Base-by-base conservation (phyloP, 2,797 vertebrate species). In the Lacerta agilis region DNA sequence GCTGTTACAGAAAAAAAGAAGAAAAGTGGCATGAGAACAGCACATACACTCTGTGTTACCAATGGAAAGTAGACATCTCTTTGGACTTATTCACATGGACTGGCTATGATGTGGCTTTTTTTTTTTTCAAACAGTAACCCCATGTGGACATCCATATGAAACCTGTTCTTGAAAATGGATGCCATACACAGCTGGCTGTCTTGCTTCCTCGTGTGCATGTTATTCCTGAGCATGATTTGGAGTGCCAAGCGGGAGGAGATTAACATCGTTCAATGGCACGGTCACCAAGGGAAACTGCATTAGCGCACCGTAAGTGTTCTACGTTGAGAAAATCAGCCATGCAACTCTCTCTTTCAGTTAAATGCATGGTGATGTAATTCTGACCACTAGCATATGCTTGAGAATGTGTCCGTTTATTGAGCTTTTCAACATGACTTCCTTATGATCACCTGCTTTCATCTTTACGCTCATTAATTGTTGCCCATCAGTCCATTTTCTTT, bases 1-100 rank as follows among this genome's bases (percentile, higher is more conserved):
- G 95, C 99, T 99, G 85, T 82, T 33, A 86, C 0, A 43, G 90
- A 89, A 91, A 88, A 90, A 18, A 87, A 77, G 49, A 33, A 94
- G 43, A 94, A 27, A 82, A 69, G 88, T 43, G 66, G n/a, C 88
- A 82, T 55, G 75, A 82, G 1, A 83, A 82, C 69, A 83, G 1
- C 41, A 17, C 25, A 87, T 87, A 29, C 82, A 13, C 29, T 88
- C 23, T 75, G 41, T 61, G 43, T 13, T 20, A 69, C 25, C 91
- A 85, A 86, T 8, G 4, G 5, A 66, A 93, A 92, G 43, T 1
- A 25, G 94, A 93, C 29, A 66, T 43, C 15, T 66, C 17, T 33
- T 41, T 45, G 55, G 5, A 27, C 4, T 17, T 73, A 49, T 45
- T 79, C 38, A 71, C 76, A 64, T 71, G 29, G 66, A n/a, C 45